These are phyloP conservation scores for Acleris holmiana DNA, from an alignment of 2,888 invertebrate species.

Conservation along the genomic window DNA sequence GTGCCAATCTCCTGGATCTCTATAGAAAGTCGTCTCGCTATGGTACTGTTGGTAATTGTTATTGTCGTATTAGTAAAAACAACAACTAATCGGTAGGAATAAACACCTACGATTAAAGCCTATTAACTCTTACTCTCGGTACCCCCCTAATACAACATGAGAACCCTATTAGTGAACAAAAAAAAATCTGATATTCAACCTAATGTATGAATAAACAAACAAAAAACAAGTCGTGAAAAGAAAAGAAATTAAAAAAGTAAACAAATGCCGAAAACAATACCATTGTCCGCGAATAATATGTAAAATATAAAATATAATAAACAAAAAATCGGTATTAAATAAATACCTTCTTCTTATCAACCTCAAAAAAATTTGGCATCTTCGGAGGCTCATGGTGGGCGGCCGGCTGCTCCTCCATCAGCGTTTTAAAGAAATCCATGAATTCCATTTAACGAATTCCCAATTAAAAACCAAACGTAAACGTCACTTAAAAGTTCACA, in stretches of 20 bases:
- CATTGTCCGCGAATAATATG: neutral
- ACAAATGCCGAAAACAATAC: neutral
- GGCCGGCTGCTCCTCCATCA: constrained; percentile 70
- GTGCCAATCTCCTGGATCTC: no score
- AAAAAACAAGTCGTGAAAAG: no score
- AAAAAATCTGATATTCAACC: no score
- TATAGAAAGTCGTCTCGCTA: no score
- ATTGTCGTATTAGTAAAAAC: neutral
- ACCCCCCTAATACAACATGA: no score
- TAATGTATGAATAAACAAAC: no score
- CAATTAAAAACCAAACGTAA: constrained; percentile 45
- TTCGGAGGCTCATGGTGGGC: constrained; percentile 64
- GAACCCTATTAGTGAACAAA: no score
- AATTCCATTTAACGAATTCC: constrained; percentile 64
- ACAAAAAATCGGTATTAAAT: constrained; percentile 8
- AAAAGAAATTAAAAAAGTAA: no score
- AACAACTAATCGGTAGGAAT: no score
- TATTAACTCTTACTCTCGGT: no score
- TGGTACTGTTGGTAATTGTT: no score
- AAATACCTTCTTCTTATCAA: constrained; percentile 77
- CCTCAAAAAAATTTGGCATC: constrained; percentile 78
- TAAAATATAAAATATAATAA: neutral
- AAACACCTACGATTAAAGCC: no score
- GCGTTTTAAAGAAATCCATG: constrained; percentile 72
- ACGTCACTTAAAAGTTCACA: constrained; percentile 50